phyloP scores from a whole-genome alignment of 1,140 invertebrate species.

The Drosophila micromelanica region DNA sequence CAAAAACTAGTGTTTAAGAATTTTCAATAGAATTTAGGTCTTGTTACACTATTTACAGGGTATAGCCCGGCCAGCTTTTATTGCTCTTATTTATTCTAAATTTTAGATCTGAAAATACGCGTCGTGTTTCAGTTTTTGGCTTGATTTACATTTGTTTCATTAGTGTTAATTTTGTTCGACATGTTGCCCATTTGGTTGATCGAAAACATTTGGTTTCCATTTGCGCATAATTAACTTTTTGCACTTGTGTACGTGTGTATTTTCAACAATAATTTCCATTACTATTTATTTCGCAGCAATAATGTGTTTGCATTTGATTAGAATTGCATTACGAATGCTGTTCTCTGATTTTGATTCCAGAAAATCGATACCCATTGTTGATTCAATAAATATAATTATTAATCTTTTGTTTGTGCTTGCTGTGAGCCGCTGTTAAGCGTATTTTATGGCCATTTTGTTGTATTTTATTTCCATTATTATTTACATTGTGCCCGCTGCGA shows the following conservation, averaged over 20 bases:
- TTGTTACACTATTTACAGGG: neutral
- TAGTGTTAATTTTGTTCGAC: slow-evolving; percentile 44
- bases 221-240: slow-evolving; percentile 58
- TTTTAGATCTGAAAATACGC: slow-evolving; percentile 26
- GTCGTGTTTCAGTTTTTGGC: slow-evolving; percentile 43
- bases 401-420: neutral
- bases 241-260: neutral
- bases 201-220: slow-evolving; percentile 59
- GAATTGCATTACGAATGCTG: neutral
- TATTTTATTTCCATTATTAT: slow-evolving; percentile 18
- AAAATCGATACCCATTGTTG: slow-evolving; percentile 6
- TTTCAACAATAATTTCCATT: neutral
- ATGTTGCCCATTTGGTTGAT: slow-evolving; percentile 43
- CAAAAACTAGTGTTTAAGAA: too few species aligned
- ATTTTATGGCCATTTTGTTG: slow-evolving; percentile 25
- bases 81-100: neutral
- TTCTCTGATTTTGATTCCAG: neutral
- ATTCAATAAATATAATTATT: slow-evolving; percentile 15
- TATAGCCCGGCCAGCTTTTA: neutral
- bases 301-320: neutral
- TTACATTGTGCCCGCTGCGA: neutral
- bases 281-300: neutral
- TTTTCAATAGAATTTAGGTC: too few species aligned
- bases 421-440: slow-evolving; percentile 19
- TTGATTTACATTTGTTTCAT: slow-evolving; percentile 46